These are phyloP conservation scores for Achroia grisella DNA, from an alignment of 1,140 invertebrate species.

Conservation along the genomic window DNA sequence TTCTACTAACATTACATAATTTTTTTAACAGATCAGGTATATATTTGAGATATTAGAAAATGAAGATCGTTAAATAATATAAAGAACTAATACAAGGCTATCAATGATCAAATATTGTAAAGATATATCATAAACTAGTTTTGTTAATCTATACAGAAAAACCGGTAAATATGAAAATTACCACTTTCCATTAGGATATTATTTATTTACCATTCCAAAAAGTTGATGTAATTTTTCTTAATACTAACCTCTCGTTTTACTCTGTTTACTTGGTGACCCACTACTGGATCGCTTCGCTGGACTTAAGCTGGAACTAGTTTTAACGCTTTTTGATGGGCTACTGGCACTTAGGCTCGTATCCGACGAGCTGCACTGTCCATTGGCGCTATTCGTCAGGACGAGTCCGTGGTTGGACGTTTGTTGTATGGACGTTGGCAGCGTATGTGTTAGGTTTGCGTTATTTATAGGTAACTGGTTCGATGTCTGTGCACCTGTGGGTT, in stretches of 20 bases:
- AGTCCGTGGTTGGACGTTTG: slow-evolving; percentile 57
- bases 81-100: no score
- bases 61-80: no score
- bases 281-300: slow-evolving; percentile 89
- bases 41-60: no score
- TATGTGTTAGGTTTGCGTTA: slow-evolving; percentile 48
- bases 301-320: slow-evolving; percentile 87
- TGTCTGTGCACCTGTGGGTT: slow-evolving; percentile 34
- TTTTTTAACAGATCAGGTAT: no score
- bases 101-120: no score
- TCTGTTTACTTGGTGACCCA: slow-evolving; percentile 85
- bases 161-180: no score
- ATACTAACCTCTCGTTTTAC: slow-evolving; percentile 78
- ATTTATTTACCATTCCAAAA: no score
- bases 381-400: slow-evolving; percentile 53
- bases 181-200: no score
- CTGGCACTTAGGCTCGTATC: slow-evolving; percentile 78
- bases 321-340: slow-evolving; percentile 89
- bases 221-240: no score
- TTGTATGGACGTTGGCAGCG: slow-evolving; percentile 43
- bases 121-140: no score
- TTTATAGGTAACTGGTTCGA: slow-evolving; percentile 50
- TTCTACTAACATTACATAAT: no score
- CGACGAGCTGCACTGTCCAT: slow-evolving; percentile 65
- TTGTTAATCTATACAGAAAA: no score